A percentile compares a stretch with the other conserved stretches of the same genome.
Evolutionary conservation across 2,113 vertebrate genomes (phyloP).

Genomic region (Hepsetus odoe): DNA sequence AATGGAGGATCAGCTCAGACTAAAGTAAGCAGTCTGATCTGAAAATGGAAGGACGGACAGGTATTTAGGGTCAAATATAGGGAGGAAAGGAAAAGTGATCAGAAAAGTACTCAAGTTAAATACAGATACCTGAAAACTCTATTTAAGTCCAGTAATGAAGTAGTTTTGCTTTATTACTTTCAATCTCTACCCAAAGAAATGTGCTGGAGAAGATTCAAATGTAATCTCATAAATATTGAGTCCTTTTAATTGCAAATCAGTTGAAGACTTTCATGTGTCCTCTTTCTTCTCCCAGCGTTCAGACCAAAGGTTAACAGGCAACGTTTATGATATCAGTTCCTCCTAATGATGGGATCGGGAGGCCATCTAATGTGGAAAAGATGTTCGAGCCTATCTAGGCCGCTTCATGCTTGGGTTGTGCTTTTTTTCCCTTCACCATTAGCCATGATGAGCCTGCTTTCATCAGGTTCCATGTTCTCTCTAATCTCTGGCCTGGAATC

Average conservation of each 20-base stretch:
- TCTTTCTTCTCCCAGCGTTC: constrained; percentile 20
- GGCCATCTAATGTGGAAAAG: constrained; percentile 37
- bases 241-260: constrained; percentile 27
- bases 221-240: constrained; percentile 2
- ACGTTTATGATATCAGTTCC: constrained; percentile 38
- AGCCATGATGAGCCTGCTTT: constrained; percentile 23
- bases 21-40: too few relatives aligned
- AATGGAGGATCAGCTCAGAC: too few relatives aligned
- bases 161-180: too few relatives aligned
- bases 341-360: constrained; percentile 28
- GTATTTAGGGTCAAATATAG: too few relatives aligned
- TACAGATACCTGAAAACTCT: too few relatives aligned
- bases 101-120: too few relatives aligned
- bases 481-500: background rate
- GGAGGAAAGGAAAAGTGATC: too few relatives aligned
- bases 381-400: constrained; percentile 33
- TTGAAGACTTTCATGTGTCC: background rate
- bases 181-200: too few relatives aligned
- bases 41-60: too few relatives aligned
- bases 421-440: constrained; percentile 8
- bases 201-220: constrained; percentile 22
- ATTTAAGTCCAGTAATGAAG: too few relatives aligned
- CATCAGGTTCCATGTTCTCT: constrained; percentile 28
- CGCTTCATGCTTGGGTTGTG: background rate
- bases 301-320: constrained; percentile 39